Evolutionary conservation across 2,113 vertebrate genomes (phyloP).

Genomic region (Anoplopoma fimbria): DNA sequence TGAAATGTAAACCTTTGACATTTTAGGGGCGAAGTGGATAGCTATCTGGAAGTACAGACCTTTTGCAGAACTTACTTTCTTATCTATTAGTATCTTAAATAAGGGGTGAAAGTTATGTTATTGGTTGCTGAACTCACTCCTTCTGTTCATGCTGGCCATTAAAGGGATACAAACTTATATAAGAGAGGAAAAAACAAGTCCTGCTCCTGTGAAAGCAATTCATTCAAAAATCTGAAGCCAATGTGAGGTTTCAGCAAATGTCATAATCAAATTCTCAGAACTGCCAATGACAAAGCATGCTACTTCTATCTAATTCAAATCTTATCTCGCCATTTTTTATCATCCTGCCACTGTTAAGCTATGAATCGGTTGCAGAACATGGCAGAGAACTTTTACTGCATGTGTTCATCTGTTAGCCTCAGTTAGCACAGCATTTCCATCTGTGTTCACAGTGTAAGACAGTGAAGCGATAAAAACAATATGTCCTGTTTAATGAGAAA

Average conservation of each 20-base stretch:
- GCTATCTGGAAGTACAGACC: background rate
- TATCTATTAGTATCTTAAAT: background rate
- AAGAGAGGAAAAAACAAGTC: background rate
- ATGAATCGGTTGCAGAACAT: background rate
- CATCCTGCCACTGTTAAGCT: background rate
- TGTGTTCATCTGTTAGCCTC: background rate
- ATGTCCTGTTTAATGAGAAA: background rate
- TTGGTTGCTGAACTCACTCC: background rate
- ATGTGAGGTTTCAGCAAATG: background rate
- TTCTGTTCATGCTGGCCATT: background rate
- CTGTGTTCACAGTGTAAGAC: background rate
- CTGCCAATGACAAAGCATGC: background rate
- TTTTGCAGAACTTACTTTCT: background rate
- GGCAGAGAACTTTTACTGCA: background rate
- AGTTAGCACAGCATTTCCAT: background rate
- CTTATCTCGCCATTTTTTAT: background rate
- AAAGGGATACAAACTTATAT: background rate
- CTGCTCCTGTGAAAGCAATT: background rate
- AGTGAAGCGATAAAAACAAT: background rate
- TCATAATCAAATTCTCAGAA: background rate
- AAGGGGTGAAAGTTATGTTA: background rate
- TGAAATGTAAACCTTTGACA: conserved; percentile 49
- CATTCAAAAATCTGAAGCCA: background rate
- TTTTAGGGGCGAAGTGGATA: conserved; percentile 5
- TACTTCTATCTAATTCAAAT: background rate